These are phyloP conservation scores for Emydoidea blandingii DNA, from an alignment of 2,797 vertebrate genomes.

Conservation along the genomic window DNA sequence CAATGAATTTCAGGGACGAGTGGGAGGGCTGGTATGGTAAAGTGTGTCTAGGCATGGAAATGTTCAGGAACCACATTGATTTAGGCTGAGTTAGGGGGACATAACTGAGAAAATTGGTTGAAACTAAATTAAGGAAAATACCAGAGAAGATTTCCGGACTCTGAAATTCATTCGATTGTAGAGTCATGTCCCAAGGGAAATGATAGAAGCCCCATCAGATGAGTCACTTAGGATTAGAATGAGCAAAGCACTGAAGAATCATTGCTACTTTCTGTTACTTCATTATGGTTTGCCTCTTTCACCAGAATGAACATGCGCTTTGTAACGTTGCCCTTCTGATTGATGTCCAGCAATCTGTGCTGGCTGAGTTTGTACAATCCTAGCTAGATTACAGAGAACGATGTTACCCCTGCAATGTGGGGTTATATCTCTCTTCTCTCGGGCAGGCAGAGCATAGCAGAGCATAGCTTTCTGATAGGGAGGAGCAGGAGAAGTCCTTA, in stretches of 20 bases:
- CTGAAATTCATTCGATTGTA: slow-evolving; percentile 34
- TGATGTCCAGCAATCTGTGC: not conserved
- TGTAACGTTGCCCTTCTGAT: not conserved
- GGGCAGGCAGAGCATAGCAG: not conserved
- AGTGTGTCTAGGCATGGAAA: not conserved
- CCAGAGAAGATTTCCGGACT: slow-evolving; percentile 47
- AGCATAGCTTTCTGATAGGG: not conserved
- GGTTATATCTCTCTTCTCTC: not conserved
- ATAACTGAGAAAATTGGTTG: slow-evolving; percentile 38
- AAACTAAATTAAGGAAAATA: slow-evolving; percentile 65
- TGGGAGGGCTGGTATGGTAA: too few relatives aligned
- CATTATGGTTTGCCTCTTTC: not conserved
- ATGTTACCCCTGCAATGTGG: fast-evolving
- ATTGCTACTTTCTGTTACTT: not conserved
- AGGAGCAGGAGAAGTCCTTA: not conserved
- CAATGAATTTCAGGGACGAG: too few relatives aligned
- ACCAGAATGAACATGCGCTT: not conserved
- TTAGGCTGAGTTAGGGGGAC: slow-evolving; percentile 6
- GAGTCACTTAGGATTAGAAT: slow-evolving; percentile 16
- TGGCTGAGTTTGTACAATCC: not conserved
- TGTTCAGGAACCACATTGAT: slow-evolving; percentile 44
- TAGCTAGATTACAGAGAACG: not conserved
- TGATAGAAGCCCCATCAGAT: not conserved
- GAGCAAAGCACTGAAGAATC: not conserved
- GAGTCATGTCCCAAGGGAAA: slow-evolving; percentile 8